Evolutionary conservation across 2,888 invertebrate species (phyloP), one percentile per base, ranked within the genome.

Genomic region (Xylota segnis): DNA sequence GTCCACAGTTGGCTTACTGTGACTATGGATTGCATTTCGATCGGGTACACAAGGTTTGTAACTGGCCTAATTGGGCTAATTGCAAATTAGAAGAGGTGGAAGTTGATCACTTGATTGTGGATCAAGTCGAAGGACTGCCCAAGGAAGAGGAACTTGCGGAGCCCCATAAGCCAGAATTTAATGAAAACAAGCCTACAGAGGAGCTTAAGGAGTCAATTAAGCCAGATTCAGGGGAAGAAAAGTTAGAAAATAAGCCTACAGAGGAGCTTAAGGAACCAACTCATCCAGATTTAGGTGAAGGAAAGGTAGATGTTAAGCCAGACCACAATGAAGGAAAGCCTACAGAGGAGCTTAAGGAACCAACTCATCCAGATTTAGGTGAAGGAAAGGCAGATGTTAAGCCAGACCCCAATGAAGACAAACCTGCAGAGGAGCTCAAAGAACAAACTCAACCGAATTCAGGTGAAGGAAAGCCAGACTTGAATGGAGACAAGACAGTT

Each of bases 11-110:
- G 7, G 77, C 87, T 0, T 87, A 89, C 50, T 92, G 92, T 72
- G 86, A 87, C 6, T 47, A 37, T 23, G 90, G 90, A 3, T 79
- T 90, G 7, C 88, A 90, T 43, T 92, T 90, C 47, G 90, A 92
- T 88, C 87, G 77, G 0, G 32, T 52, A 2, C 76, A 82, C 1
- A 84, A 87, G 47, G 84, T 90, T 0, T 92, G 92, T 37, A 90
- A 90, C 68, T 86, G 88, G 87, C 90, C 91, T 0, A 88, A 89
- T 37, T 63, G 66, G 52, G 89, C 89, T 6, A 88, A 89, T 14
- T 91, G 89, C 32, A 77, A 70, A n/a, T 27, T 87, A 0, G 68
- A 45, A 14, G 63, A 68, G 58, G 83, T 88, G 16, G 72, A 61
- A 1, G 0, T 29, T 2, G 72, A 61, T 45, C 4, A 4, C 7